Conservation (phyloP, 1,140 invertebrate species). For the Telenomus remus region DNA sequence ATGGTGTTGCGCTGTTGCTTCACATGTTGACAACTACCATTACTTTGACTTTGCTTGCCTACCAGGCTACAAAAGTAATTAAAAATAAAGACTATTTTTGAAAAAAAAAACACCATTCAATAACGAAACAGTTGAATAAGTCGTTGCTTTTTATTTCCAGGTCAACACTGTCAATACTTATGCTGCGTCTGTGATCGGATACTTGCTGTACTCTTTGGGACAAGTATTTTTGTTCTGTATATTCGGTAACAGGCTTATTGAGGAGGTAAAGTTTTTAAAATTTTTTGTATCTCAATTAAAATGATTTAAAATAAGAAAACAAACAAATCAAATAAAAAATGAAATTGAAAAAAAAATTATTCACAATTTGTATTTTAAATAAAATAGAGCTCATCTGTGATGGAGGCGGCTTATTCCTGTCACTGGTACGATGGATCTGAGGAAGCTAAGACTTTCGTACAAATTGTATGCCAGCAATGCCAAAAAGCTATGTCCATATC, state of each 20-base stretch:
- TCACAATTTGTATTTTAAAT: slow-evolving; percentile 8
- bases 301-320: no score
- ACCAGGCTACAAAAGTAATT: slow-evolving; percentile 87
- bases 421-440: slow-evolving; percentile 92
- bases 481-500: slow-evolving; percentile 91
- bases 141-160: slow-evolving; percentile 67
- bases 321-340: neutral
- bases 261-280: slow-evolving; percentile 79
- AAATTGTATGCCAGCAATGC: slow-evolving; percentile 92
- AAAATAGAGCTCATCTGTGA: slow-evolving; percentile 87
- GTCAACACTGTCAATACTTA: slow-evolving; percentile 84
- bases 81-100: neutral
- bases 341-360: neutral
- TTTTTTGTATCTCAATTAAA: no score
- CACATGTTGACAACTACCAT: slow-evolving; percentile 91
- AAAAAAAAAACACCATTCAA: neutral
- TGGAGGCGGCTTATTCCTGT: slow-evolving; percentile 91
- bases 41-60: slow-evolving; percentile 86
- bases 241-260: slow-evolving; percentile 88
- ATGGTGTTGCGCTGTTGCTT: slow-evolving; percentile 85
- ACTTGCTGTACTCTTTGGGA: slow-evolving; percentile 84
- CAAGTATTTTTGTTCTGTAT: slow-evolving; percentile 91
- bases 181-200: slow-evolving; percentile 84
- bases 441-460: slow-evolving; percentile 90
- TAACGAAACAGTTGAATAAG: neutral